A percentile compares a stretch with the other conserved stretches of the same genome.
These are phyloP conservation scores for Sebastes matsubarae DNA, from an alignment of 2,797 vertebrate species.

Conservation along the genomic window DNA sequence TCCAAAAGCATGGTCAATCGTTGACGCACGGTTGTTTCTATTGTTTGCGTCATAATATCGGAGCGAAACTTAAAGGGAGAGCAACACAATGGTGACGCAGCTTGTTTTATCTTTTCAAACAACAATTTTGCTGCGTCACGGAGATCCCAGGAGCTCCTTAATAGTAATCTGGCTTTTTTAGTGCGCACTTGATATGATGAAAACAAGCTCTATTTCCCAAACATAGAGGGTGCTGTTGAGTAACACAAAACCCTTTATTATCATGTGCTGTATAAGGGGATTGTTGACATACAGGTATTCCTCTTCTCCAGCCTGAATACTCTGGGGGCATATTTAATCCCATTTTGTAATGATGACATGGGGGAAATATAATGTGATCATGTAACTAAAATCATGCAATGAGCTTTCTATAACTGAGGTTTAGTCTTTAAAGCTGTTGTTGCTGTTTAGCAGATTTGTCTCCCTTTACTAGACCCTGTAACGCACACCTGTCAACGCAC, in stretches of 20 bases:
- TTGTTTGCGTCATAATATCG: conserved; percentile 14
- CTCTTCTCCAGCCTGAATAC: not conserved
- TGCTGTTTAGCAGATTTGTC: conserved; percentile 7
- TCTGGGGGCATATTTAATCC: not conserved
- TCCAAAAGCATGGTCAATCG: not conserved
- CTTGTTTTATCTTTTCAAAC: conserved; percentile 40
- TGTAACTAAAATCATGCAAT: not conserved
- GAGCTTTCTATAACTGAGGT: not conserved
- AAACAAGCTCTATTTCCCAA: conserved; percentile 56
- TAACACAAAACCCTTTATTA: not conserved
- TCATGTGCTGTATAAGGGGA: conserved; percentile 20
- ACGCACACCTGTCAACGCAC: conserved; percentile 41
- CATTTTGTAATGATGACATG: not conserved
- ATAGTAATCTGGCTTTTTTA: conserved; percentile 60
- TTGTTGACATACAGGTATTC: conserved; percentile 54
- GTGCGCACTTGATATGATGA: conserved; percentile 79
- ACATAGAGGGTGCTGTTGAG: conserved; percentile 66
- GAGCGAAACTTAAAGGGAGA: conserved; percentile 8
- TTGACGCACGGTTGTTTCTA: not conserved
- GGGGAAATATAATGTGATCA: not conserved
- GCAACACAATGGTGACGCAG: conserved; percentile 52
- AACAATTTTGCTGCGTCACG: conserved; percentile 68
- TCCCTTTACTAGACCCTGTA: conserved; percentile 24
- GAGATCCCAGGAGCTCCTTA: conserved; percentile 40
- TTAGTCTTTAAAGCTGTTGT: not conserved